phyloP scores from a whole-genome alignment of 2,113 vertebrate genomes.

The Sminthopsis crassicaudata region DNA sequence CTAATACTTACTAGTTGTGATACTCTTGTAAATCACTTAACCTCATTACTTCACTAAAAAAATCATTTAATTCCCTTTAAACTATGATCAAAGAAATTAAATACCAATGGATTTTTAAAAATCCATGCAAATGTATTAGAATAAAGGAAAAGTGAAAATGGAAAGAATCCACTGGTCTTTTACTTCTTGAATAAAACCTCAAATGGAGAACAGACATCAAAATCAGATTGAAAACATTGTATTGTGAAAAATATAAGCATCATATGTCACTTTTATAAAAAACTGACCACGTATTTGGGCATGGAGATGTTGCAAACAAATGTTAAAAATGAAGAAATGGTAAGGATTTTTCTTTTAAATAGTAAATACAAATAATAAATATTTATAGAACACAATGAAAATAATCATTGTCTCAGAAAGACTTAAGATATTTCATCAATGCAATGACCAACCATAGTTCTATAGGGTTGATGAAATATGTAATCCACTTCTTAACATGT shows the following conservation, averaged over 20 bases:
- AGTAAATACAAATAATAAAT: not conserved
- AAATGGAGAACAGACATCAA: not conserved
- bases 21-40: too few relatives aligned
- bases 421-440: not conserved
- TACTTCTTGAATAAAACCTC: not conserved
- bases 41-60: too few relatives aligned
- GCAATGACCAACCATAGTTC: not conserved
- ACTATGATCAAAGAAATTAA: not conserved
- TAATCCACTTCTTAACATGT: not conserved
- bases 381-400: not conserved
- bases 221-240: not conserved
- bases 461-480: not conserved
- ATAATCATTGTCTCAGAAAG: not conserved
- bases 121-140: not conserved
- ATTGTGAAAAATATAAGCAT: not conserved
- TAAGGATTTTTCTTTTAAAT: not conserved
- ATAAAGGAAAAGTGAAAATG: not conserved
- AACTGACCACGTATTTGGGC: not conserved
- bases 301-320: not conserved
- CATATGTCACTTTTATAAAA: not conserved
- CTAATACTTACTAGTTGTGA: too few relatives aligned
- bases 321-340: not conserved
- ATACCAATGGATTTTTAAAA: not conserved
- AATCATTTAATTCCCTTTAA: not conserved
- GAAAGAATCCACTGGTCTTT: not conserved